Base-by-base conservation (phyloP, 1,140 invertebrate species). In the Palaemon carinicauda region DNA sequence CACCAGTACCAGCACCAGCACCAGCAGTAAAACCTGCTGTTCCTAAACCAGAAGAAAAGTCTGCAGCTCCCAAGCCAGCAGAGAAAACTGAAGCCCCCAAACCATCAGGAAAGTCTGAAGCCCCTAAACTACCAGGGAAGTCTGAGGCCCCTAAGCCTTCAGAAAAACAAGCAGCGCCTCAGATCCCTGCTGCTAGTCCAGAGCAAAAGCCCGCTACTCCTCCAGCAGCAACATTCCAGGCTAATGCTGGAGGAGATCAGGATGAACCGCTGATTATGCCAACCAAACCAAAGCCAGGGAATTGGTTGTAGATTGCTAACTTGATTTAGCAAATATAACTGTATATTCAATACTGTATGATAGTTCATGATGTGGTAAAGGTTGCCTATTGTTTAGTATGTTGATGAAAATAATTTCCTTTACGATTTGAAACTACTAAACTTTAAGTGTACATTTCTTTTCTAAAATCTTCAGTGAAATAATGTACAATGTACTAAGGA, bases 151-250 rank as follows among this genome's bases (percentile, higher is more conserved):
- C 29, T n/a, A 81, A 79, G 52, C 41, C 21, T 24, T 19, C 19
- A 41, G 74, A 78, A 21, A 85, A 85, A 41, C 5, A 21, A 10
- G 10, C 73, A 10, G 65, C 83, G 1, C 77, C 75, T 12, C 21
- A 73, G 56, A 12, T 56, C 3, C 9, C 65, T 17, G 17, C 21
- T 15, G 27, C 9, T 1, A 56, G 29, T 27, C 52, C 53, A 5
- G 77, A 80, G 21, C 83, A 80, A 51, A 86, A 86, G 65, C 75
- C 83, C 15, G 29, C 83, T 51, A 86, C 83, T 21, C 83, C 83
- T 5, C 83, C 83, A 29, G 83, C 83, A 4, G 83, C 75, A 1
- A 29, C 83, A 12, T 86, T 86, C 83, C 75, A 79, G 12, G 52
- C 27, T 51, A 86, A 86, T 12, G 24, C 56, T 41, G 41, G 41